Percentiles rank a stretch among this genome's conserved stretches.
These are phyloP conservation scores for Ptilorrhoa leucosticta DNA, from an alignment of 2,113 vertebrate species.

Conservation along the genomic window DNA sequence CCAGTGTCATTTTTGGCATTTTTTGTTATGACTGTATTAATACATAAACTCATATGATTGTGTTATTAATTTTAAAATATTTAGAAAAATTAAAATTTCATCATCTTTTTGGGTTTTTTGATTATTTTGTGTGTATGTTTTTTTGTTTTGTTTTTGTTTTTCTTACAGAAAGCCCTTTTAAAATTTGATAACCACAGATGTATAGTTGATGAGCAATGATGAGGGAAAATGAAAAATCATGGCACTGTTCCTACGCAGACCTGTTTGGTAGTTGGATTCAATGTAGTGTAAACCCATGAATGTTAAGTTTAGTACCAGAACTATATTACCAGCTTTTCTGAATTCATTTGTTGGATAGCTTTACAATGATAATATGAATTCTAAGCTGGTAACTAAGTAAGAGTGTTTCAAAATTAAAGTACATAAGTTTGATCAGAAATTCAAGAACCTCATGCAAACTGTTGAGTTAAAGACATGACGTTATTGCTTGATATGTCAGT, in stretches of 20 bases:
- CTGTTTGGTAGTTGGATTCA: constrained; percentile 33
- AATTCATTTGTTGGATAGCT: constrained; percentile 36
- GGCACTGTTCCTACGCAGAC: constrained; percentile 45
- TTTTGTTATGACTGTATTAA: constrained; percentile 64
- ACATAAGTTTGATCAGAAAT: constrained; percentile 47
- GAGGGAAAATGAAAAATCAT: constrained; percentile 44
- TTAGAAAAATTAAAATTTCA: constrained; percentile 76
- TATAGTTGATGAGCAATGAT: constrained; percentile 30
- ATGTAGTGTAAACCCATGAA: constrained; percentile 55
- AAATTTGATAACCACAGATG: constrained; percentile 57
- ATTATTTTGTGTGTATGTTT: background rate
- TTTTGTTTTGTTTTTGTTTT: constrained; percentile 12
- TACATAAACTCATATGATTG: constrained; percentile 69
- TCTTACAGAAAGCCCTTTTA: constrained; percentile 84
- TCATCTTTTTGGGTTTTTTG: background rate
- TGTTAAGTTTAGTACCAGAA: constrained; percentile 56
- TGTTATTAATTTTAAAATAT: constrained; percentile 70
- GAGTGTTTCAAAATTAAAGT: constrained; percentile 52
- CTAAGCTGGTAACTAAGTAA: constrained; percentile 33
- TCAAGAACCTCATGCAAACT: constrained; percentile 50
- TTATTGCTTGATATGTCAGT: constrained; percentile 65
- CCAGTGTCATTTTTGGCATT: constrained; percentile 59
- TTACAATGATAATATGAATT: constrained; percentile 43
- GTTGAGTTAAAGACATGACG: background rate
- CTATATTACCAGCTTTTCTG: constrained; percentile 13